Base-by-base conservation (phyloP, 2,888 invertebrate genomes). In the Drosophila kuntzei region DNA sequence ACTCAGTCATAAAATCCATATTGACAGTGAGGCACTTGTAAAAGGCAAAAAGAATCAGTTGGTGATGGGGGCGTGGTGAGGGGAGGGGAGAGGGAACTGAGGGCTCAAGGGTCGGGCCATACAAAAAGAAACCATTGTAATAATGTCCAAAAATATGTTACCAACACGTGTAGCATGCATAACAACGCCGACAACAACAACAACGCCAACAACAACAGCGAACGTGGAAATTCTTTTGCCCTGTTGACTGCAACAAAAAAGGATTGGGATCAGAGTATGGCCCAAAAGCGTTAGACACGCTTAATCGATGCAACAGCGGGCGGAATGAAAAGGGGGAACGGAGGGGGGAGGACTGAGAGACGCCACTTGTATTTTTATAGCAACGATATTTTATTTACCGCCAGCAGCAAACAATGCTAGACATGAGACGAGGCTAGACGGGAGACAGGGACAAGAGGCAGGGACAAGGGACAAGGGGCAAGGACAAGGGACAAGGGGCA, bases 371-470 rank as follows among this genome's bases (percentile, higher is more conserved):
- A 70, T 85, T 85, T 84, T 81, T 81, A 83, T 77, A 72, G 62
- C 49, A 74, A 67, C 73, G 69, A 80, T 87, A 87, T 86, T 88
- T 86, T 88, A 90, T 89, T 90, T 89, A 90, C 87, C 79, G 90
- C 89, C 83, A 79, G 72, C 74, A 81, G 89, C 87, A 89, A 86
- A 87, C 86, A 79, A 71, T 34, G 62, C 61, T 37, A 54, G 61
- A 51, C 64, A 18, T 37, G 54, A 22, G 60, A 16, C 18, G n/a
- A 16, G 39, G 25, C 46, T 53, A 53, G 14, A n/a, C n/a, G n/a
- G n/a, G 36, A 25, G 36, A 4, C 12, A 12, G 34, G n/a, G 22
- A 11, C 43, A 27, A 4, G 36, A 25, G 36, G n/a, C 12, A 12
- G 34, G n/a, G 22, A 11, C 43, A 27, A 4, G 18, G 6, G 18